These are phyloP conservation scores for Xerus rutilus DNA, from an alignment of 2,797 vertebrate genomes.

Conservation along the genomic window DNA sequence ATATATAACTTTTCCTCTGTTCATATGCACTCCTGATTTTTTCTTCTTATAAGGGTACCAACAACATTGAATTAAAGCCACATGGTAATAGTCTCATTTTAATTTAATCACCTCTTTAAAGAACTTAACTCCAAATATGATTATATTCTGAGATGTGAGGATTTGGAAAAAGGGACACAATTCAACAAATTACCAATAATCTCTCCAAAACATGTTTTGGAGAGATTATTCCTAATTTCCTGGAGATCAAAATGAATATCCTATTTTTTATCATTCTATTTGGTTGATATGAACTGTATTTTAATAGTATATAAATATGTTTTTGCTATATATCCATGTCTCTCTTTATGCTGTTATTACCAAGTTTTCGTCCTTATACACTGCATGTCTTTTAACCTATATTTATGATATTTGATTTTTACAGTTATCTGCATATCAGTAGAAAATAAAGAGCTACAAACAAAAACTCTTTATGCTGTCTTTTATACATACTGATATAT, in stretches of 20 bases:
- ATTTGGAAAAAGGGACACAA: neutral
- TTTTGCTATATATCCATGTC: neutral
- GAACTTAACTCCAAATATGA: no score
- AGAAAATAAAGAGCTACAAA: neutral
- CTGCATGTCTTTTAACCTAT: neutral
- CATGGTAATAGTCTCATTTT: neutral
- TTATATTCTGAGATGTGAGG: neutral
- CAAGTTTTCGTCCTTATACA: neutral
- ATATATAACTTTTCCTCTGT: neutral
- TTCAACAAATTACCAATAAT: neutral
- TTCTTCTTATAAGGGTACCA: neutral
- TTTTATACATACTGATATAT: neutral
- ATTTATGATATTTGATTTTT: neutral
- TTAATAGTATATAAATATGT: neutral
- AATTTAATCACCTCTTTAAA: neutral
- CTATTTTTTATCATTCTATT: neutral
- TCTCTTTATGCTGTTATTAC: neutral
- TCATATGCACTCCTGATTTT: neutral
- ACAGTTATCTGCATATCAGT: neutral
- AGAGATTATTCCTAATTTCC: no score
- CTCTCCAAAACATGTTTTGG: neutral
- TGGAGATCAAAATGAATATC: neutral
- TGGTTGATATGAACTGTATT: neutral
- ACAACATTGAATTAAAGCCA: neutral
- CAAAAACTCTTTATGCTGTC: neutral